These are phyloP conservation scores for Cotesia chilonis DNA, from an alignment of 1,140 invertebrate species.

Conservation along the genomic window DNA sequence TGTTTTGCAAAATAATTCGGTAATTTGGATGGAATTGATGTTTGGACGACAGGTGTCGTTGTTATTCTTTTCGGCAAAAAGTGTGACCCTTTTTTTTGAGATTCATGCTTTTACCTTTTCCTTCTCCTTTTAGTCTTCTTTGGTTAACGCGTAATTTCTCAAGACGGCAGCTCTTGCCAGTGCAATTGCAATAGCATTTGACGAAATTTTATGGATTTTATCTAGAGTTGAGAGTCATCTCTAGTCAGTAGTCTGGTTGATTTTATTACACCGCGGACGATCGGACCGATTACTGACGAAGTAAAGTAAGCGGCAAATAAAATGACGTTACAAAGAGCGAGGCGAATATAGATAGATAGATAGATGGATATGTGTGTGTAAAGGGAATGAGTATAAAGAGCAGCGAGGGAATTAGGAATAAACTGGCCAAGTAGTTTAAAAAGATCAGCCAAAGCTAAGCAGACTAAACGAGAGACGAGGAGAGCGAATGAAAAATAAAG, in stretches of 20 bases:
- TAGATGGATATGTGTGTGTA: neutral
- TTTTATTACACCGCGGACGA: conserved; percentile 36
- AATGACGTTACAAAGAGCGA: conserved; percentile 4
- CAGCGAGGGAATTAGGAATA: neutral
- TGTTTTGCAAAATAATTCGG: conserved; percentile 15
- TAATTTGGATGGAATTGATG: conserved; percentile 20
- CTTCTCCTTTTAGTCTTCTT: neutral
- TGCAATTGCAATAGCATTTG: too few species aligned
- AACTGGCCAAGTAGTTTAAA: neutral
- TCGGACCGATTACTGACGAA: conserved; percentile 23
- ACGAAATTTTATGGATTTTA: too few species aligned
- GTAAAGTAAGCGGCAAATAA: conserved; percentile 33
- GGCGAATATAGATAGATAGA: neutral
- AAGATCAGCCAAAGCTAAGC: neutral
- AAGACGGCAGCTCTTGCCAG: neutral
- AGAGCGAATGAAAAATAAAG: neutral
- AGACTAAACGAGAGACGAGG: neutral
- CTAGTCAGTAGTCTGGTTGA: conserved; percentile 11
- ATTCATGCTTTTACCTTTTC: neutral
- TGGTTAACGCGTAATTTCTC: conserved; percentile 9
- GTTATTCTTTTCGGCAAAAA: neutral
- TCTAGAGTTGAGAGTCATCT: too few species aligned
- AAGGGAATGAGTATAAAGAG: neutral
- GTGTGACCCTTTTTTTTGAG: neutral
- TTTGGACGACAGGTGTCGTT: neutral